Evolutionary conservation across 2,797 vertebrate genomes (phyloP).

Genomic region (Tympanoctomys barrerae): DNA sequence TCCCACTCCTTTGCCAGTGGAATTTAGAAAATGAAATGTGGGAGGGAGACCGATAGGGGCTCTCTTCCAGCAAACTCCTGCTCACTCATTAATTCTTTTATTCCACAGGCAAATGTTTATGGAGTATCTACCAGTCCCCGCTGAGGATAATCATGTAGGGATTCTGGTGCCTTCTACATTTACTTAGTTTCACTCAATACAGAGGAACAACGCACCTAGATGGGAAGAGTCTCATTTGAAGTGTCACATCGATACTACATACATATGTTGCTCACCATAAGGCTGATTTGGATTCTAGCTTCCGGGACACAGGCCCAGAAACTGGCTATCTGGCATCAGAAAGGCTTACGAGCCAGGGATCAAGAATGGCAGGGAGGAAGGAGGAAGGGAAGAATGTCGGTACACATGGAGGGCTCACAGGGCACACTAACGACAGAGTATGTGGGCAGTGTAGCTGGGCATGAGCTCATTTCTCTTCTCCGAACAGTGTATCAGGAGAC

Average conservation of each 20-base stretch:
- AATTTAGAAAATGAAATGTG: constrained; percentile 47
- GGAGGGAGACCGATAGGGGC: neutral
- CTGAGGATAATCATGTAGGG: neutral
- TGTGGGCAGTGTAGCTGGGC: neutral
- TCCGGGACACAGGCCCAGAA: neutral
- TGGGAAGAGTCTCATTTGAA: neutral
- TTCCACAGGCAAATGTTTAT: neutral
- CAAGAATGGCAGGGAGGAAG: neutral
- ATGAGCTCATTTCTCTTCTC: constrained; percentile 72
- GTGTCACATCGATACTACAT: neutral
- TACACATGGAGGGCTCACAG: neutral
- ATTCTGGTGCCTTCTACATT: neutral
- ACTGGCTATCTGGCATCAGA: neutral
- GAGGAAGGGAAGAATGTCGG: too few relatives aligned
- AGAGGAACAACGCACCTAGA: neutral
- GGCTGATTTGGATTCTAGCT: neutral
- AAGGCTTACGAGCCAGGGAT: neutral
- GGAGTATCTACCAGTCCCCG: neutral
- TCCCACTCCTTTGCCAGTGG: constrained; percentile 36
- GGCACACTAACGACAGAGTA: neutral
- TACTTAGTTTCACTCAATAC: constrained; percentile 3
- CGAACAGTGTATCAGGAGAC: constrained; percentile 65
- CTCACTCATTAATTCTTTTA: constrained; percentile 26
- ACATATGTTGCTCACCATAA: constrained; percentile 43
- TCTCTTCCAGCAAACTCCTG: neutral